Conservation (phyloP, 2,797 vertebrate genomes). For the Rhinophrynus dorsalis region DNA sequence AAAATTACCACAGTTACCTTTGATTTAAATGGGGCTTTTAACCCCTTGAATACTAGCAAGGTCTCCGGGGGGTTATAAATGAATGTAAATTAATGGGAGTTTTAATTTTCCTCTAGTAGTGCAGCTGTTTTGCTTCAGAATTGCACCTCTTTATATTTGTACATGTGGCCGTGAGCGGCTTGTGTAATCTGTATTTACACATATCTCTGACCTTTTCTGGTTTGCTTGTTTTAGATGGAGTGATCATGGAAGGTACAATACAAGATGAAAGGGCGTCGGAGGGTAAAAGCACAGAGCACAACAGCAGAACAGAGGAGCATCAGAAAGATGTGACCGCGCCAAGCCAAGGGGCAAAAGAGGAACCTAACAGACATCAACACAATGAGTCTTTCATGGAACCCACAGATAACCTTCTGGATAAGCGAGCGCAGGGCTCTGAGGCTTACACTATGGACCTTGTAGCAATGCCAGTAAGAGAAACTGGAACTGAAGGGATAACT, state of each 20-base stretch:
- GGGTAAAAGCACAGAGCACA: background rate
- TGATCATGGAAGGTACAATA: conserved; percentile 17
- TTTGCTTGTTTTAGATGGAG: conserved; percentile 22
- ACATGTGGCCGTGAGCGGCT: no score
- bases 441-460: background rate
- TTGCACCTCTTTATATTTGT: no score
- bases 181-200: no score
- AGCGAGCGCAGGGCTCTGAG: background rate
- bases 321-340: background rate
- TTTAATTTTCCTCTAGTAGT: no score
- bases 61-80: no score
- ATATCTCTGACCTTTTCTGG: background rate
- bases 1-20: no score
- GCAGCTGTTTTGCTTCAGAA: no score
- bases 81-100: no score
- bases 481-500: conserved; percentile 11
- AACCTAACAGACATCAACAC: background rate
- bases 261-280: background rate
- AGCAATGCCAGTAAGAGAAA: conserved; percentile 3
- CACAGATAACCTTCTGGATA: background rate
- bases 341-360: background rate
- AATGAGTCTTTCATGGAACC: background rate
- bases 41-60: no score
- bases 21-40: no score
- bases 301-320: background rate